Evolutionary conservation across 2,113 vertebrate species (phyloP), one percentile per base, ranked within the genome.

Genomic region (Bujurquina vittata): DNA sequence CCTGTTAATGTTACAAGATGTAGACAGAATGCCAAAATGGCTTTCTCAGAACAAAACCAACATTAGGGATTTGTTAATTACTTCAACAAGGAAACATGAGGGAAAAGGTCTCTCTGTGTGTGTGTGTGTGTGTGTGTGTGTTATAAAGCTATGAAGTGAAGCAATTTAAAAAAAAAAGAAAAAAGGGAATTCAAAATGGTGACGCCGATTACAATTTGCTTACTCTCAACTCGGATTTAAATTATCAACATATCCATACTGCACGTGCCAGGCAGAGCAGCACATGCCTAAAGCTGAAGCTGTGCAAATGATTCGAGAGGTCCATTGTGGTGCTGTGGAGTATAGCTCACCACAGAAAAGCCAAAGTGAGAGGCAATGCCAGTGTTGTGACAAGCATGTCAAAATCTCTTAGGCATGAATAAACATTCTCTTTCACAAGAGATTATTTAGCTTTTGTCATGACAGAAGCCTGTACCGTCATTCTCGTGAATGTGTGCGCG

Each of bases 371-470:
- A 80, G 79, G 77, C 84, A 83, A 73, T 77, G 81, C 61, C 81
- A 84, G 56, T 46, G 81, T 81, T 89, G 79, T 94, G 90, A 93
- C 90, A 91, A 85, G 78, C 89, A 84, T 91, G 87, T 92, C 91
- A 93, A 80, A 89, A 90, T 89, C 73, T 91, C 75, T 92, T 87
- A 89, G 83, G 76, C 81, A 60, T 76, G 79, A 91, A 87, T 88
- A 90, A 91, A 90, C 81, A 93, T 35, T 55, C 78, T 60, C 77
- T 89, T 93, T 93, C 77, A 84, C 33, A 88, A 37, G 77, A 92
- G 91, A 92, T 93, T 92, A 95, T 92, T 89, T 80, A 58, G 86
- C 84, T 88, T 82, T 79, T 88, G 77, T 86, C 77, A 76, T 37
- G 77, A 86, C 58, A 79, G 61, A 83, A 74, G 40, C 31, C 56